Conservation (phyloP, 2,113 vertebrate species). For the Verasper variegatus region DNA sequence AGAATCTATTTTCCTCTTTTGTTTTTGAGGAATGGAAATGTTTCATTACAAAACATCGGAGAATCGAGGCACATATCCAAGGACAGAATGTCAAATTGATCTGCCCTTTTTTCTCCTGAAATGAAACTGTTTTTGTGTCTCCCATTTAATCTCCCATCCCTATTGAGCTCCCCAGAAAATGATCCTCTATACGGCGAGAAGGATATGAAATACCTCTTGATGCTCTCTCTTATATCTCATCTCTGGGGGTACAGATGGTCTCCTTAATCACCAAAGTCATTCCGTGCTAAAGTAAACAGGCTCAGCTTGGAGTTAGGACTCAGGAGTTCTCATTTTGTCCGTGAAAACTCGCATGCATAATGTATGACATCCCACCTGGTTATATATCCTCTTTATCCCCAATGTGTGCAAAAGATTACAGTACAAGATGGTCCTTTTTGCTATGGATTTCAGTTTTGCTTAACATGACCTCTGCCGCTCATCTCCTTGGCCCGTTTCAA, state of each 20-base stretch:
- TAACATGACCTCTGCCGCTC: slow-evolving; percentile 57
- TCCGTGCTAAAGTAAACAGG: slow-evolving; percentile 47
- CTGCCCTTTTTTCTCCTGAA: slow-evolving; percentile 11
- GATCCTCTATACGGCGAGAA: slow-evolving; percentile 25
- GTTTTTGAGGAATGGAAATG: slow-evolving; percentile 10
- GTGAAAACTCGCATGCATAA: slow-evolving; percentile 47
- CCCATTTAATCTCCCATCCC: slow-evolving; percentile 36
- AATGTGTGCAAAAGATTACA: slow-evolving; percentile 26
- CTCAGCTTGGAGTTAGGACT: slow-evolving; percentile 9
- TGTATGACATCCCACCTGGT: slow-evolving; percentile 30
- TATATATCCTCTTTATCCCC: slow-evolving; percentile 14
- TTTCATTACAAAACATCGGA: slow-evolving; percentile 7
- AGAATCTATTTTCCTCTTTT: neutral
- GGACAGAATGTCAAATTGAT: slow-evolving; percentile 21
- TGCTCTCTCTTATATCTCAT: slow-evolving; percentile 39
- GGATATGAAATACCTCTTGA: slow-evolving; percentile 50
- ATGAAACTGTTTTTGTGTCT: slow-evolving; percentile 25
- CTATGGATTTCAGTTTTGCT: slow-evolving; percentile 58
- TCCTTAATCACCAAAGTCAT: slow-evolving; percentile 61
- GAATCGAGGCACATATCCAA: slow-evolving; percentile 4
- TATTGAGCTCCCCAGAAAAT: slow-evolving; percentile 32
- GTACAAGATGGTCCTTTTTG: slow-evolving; percentile 27
- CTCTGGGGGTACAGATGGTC: slow-evolving; percentile 45
- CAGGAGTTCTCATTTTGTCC: slow-evolving; percentile 38
- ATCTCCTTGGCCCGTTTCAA: slow-evolving; percentile 70